Percentiles rank a stretch among this genome's conserved stretches.
Conservation (phyloP, 2,888 invertebrate species). For the Plagodis dolabraria region DNA sequence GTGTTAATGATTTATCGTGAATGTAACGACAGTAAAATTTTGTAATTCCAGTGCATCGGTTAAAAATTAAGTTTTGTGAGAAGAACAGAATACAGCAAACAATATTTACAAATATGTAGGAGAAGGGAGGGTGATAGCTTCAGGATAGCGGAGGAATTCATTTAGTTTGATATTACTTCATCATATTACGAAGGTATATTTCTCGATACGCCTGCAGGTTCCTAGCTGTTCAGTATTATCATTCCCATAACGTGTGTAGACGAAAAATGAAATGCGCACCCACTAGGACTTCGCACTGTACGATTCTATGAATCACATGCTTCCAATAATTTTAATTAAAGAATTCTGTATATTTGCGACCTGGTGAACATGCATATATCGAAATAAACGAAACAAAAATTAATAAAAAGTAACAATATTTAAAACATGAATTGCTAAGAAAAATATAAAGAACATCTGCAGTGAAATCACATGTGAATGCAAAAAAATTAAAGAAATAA, state of each 20-base stretch:
- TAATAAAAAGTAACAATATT: slow-evolving; percentile 37
- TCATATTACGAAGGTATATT: slow-evolving; percentile 4
- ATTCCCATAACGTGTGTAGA: slow-evolving; percentile 25
- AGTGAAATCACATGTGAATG: slow-evolving; percentile 86
- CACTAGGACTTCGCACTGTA: slow-evolving; percentile 53
- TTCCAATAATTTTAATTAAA: slow-evolving; percentile 55
- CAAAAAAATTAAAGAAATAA: slow-evolving; percentile 72
- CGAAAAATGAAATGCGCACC: slow-evolving; percentile 80
- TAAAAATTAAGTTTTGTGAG: neutral
- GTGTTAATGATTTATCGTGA: slow-evolving; percentile 3
- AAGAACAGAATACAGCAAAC: slow-evolving; percentile 6
- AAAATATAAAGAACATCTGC: slow-evolving; percentile 61
- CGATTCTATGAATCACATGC: slow-evolving; percentile 53
- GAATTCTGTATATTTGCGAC: slow-evolving; percentile 35
- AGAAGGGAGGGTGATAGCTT: slow-evolving; percentile 7
- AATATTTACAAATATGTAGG: neutral
- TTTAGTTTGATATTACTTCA: slow-evolving; percentile 7
- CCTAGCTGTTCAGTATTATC: slow-evolving; percentile 11
- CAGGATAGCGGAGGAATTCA: slow-evolving; percentile 11
- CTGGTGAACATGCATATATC: slow-evolving; percentile 63
- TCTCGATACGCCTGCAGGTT: slow-evolving; percentile 6
- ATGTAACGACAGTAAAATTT: neutral
- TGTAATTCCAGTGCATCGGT: slow-evolving; percentile 2
- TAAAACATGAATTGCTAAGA: slow-evolving; percentile 77
- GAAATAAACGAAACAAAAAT: slow-evolving; percentile 35